Conservation (phyloP, 2,888 invertebrate genomes). For the Ochropleura plecta region DNA sequence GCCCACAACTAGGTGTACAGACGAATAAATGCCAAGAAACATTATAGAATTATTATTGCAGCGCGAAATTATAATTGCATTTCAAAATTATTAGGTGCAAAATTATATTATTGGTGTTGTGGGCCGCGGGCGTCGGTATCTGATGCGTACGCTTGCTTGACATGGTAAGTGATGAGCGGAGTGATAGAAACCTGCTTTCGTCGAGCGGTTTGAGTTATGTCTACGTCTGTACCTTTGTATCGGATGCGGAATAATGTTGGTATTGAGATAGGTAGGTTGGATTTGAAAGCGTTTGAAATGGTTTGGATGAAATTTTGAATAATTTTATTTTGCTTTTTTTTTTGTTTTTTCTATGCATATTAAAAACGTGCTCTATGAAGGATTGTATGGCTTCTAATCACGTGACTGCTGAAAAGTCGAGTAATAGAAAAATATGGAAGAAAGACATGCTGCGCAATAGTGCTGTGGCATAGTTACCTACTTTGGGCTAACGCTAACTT, state of each 20-base stretch:
- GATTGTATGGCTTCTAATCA: too few species aligned
- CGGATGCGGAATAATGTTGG: constrained; percentile 50
- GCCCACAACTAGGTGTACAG: constrained; percentile 55
- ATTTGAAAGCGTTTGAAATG: constrained; percentile 16
- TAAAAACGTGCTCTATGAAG: neutral
- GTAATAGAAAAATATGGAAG: too few species aligned
- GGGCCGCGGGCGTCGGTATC: constrained; percentile 77
- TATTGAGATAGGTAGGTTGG: constrained; percentile 24
- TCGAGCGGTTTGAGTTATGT: constrained; percentile 74
- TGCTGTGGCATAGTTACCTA: too few species aligned
- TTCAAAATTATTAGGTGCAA: constrained; percentile 88
- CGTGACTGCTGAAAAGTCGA: too few species aligned
- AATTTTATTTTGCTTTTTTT: neutral
- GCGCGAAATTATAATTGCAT: constrained; percentile 83
- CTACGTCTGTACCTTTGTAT: constrained; percentile 70
- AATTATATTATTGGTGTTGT: constrained; percentile 78
- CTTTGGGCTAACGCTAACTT: too few species aligned
- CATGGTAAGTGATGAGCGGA: constrained; percentile 81
- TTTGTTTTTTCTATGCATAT: too few species aligned
- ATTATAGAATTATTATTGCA: constrained; percentile 64
- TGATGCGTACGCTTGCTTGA: constrained; percentile 78
- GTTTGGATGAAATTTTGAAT: constrained; percentile 8
- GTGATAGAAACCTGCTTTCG: constrained; percentile 78
- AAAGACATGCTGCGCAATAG: too few species aligned
- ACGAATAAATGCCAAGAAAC: constrained; percentile 61